These are phyloP conservation scores for Hoplias malabaricus DNA, from an alignment of 2,113 vertebrate genomes.

Conservation along the genomic window DNA sequence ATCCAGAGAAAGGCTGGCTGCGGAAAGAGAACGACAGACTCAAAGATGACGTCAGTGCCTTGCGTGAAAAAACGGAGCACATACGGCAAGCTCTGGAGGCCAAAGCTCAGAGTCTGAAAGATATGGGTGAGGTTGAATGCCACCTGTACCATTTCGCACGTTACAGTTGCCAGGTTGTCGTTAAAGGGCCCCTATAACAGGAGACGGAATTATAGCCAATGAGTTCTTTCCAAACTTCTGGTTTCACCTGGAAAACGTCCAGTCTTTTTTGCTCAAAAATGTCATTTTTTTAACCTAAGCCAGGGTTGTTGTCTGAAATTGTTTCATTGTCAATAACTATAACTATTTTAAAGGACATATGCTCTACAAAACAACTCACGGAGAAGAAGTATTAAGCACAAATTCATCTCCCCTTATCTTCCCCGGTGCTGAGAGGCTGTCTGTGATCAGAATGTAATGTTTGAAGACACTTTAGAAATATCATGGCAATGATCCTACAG, in stretches of 20 bases:
- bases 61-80: conserved; percentile 47
- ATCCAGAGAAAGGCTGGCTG: conserved; percentile 52
- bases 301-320: no score
- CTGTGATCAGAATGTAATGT: conserved; percentile 50
- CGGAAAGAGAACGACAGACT: conserved; percentile 58
- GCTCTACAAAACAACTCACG: neutral
- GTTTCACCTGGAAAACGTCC: no score
- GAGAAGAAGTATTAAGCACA: conserved; percentile 2
- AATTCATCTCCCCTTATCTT: conserved; percentile 14
- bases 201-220: no score
- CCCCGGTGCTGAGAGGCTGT: neutral
- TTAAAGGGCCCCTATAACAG: no score
- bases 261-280: no score
- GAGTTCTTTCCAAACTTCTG: no score
- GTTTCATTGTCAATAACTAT: neutral
- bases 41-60: conserved; percentile 58
- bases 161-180: no score
- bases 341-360: neutral
- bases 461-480: conserved; percentile 62
- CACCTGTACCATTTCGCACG: neutral
- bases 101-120: conserved; percentile 58
- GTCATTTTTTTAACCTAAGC: no score
- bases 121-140: conserved; percentile 53
- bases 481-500: conserved; percentile 39
- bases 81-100: conserved; percentile 57